Conservation (phyloP, 1,140 invertebrate species). For the Amphibalanus amphitrite region DNA sequence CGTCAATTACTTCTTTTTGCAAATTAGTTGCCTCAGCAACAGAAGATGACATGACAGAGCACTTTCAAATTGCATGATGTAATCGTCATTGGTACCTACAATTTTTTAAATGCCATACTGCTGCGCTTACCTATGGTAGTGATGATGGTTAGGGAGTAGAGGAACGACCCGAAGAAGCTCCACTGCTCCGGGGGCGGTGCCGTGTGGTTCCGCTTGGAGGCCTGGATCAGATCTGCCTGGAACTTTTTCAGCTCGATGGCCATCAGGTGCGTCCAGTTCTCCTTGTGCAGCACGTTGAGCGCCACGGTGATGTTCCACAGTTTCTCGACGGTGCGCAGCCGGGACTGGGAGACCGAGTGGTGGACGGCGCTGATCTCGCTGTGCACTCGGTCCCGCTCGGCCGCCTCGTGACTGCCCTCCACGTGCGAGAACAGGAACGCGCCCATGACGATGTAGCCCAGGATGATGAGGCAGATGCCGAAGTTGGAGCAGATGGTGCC, state of each 20-base stretch:
- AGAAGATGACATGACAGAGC: too few relatives aligned
- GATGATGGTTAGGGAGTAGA: conserved; percentile 87
- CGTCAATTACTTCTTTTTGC: too few relatives aligned
- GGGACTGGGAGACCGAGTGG: conserved; percentile 85
- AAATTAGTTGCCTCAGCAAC: too few relatives aligned
- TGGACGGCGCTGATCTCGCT: conserved; percentile 82
- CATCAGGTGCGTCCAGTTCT: conserved; percentile 83
- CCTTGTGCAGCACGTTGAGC: conserved; percentile 80
- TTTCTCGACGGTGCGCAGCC: conserved; percentile 27
- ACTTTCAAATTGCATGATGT: too few relatives aligned
- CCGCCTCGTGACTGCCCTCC: conserved; percentile 27
- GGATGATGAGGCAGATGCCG: conserved; percentile 35
- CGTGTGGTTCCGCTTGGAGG: conserved; percentile 9
- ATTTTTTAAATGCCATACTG: too few relatives aligned
- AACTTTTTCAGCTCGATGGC: conserved; percentile 55
- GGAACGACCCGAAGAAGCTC: conserved; percentile 82
- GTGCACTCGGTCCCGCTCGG: conserved; percentile 64
- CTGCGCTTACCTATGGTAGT: conserved; percentile 94
- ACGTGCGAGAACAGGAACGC: conserved; percentile 40
- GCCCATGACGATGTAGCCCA: conserved; percentile 39
- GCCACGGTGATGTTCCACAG: conserved; percentile 87
- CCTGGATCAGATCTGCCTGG: conserved; percentile 26
- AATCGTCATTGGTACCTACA: neutral
- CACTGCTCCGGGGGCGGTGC: conserved; percentile 24
- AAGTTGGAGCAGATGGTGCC: conserved; percentile 34